Evolutionary conservation across 2,888 invertebrate genomes (phyloP), one percentile per base, ranked within the genome.

Genomic region (Tanypteryx hageni): DNA sequence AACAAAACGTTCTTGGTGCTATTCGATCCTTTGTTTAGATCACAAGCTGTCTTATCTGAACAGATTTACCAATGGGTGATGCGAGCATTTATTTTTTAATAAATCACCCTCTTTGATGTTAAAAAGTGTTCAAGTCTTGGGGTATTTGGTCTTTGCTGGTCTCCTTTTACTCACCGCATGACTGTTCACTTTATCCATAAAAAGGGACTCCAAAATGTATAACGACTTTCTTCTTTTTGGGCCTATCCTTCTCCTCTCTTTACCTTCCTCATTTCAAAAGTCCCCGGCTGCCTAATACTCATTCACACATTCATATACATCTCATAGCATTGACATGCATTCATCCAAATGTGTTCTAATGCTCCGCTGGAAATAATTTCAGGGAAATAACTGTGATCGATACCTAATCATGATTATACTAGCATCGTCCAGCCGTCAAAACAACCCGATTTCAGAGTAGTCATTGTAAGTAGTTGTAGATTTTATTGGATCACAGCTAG

Each of bases 381-480:
- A 89, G 89, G 89, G 89, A 89, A 64, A 89, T 89, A 64, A 89
- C 89, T 89, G 89, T 89, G 89, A 89, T 89, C 89, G 89, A 68
- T 89, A 68, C 89, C 89, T 89, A 89, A 89, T 89, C 89, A 89
- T 89, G 61, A 89, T 64, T 89, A 61, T 64, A 89, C 64, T 89
- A 89, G 64, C 89, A 89, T 89, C 68, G 89, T 89, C 89, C 89
- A 89, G 89, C 89, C 89, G 89, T n/a, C 89, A 89, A 89, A 89
- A 68, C 89, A 89, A 89, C 89, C 89, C 89, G 89, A 89, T 89
- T 89, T 89, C 89, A 89, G 89, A 89, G 89, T 89, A 89, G 89
- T 89, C 31, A 56, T 89, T 89, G 89, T 89, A 89, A 27, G 89
- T 89, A 89, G 64, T n/a, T 89, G 64, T 89, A 89, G 89, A 89